Base-by-base conservation (phyloP, 2,888 invertebrate genomes). In the Hirtodrosophila confusa region DNA sequence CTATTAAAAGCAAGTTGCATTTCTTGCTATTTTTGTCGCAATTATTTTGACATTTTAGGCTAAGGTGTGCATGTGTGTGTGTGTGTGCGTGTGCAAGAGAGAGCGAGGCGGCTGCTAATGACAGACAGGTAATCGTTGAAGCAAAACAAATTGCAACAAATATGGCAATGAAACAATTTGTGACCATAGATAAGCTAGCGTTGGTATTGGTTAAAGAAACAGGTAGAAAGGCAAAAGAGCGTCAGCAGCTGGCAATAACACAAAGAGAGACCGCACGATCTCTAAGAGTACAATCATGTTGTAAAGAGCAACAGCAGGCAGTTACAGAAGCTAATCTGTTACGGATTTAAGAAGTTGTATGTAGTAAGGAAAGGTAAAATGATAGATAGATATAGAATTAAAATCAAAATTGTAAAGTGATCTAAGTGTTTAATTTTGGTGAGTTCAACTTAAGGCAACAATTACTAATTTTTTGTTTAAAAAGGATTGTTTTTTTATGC, bases 101-200 rank as follows among this genome's bases (percentile, higher is more conserved):
- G 57, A 51, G 58, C 35, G 39, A 36, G 61, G 43, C 39, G 12
- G 57, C 39, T 53, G 65, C 35, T 56, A 56, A 61, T 57, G 61
- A 60, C 29, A 49, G 63, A 67, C 51, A 29, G 24, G 40, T 53
- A 78, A 54, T 77, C 68, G 54, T 49, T 62, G 53, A 72, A 55
- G 63, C 72, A 61, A 51, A 61, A 72, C 72, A 69, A 72, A 72
- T 58, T 72, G 56, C 63, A 40, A 50, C 76, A 66, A 75, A 70
- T 57, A 78, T 68, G 75, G 78, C 64, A 66, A 66, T 44, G 24
- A 53, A 76, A 67, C 37, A 48, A 40, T 47, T 39, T 54, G 35
- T 51, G 57, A 39, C 40, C 61, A 67, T 33, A 74, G 75, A 75
- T 78, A 78, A 66, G 66, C 48, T 37, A 37, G 31, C 17, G 11